A percentile compares a stretch with the other conserved stretches of the same genome.
These are phyloP conservation scores for Dasypolia templi DNA, from an alignment of 2,888 invertebrate genomes.

Conservation along the genomic window DNA sequence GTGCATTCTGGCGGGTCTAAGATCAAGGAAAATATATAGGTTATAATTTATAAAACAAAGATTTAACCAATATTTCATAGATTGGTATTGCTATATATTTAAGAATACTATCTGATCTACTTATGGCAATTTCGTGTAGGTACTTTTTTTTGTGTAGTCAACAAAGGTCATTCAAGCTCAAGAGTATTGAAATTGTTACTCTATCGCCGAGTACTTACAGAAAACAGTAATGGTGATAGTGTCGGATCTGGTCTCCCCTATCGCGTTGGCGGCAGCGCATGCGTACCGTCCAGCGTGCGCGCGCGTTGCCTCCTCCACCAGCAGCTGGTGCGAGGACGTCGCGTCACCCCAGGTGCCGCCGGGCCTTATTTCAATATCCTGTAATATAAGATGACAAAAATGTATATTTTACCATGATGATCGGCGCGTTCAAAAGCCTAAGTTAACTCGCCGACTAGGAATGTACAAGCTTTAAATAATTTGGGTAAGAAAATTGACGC, in stretches of 20 bases:
- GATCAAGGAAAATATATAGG: constrained; percentile 42
- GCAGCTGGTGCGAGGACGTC: constrained; percentile 72
- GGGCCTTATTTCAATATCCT: constrained; percentile 82
- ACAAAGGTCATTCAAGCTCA: background rate
- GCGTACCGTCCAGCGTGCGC: constrained; percentile 83
- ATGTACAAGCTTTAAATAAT: no score
- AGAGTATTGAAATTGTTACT: background rate
- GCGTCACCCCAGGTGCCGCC: constrained; percentile 81
- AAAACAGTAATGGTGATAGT: constrained; percentile 80
- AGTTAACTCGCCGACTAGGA: no score
- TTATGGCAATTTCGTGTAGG: no score
- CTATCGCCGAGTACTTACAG: no score
- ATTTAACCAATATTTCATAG: background rate
- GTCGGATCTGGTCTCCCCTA: constrained; percentile 84
- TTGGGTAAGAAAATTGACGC: no score
- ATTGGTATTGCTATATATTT: background rate
- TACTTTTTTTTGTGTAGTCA: background rate
- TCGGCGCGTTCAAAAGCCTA: no score
- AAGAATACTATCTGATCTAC: background rate
- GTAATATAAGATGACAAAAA: constrained; percentile 23
- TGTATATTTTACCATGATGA: no score
- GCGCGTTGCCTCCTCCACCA: constrained; percentile 80
- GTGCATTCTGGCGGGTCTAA: constrained; percentile 86
- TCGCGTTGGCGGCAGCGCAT: constrained; percentile 81
- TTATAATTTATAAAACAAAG: background rate